phyloP scores from a whole-genome alignment of 2,113 vertebrate species.

The Grantiella picta region DNA sequence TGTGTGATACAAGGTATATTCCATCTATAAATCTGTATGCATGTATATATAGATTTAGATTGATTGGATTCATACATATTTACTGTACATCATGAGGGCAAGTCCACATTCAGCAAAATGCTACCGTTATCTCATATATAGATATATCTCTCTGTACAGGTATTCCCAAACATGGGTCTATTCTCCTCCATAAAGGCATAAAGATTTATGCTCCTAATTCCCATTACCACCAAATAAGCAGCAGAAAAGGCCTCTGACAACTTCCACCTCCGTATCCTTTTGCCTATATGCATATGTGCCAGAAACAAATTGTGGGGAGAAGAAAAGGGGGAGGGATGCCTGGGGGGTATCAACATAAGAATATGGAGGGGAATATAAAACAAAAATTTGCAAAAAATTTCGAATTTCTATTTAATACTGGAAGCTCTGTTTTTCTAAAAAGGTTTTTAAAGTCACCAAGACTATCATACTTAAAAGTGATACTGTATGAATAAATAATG shows the following conservation, averaged over 20 bases:
- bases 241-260: constrained; percentile 72
- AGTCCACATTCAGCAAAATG: constrained; percentile 75
- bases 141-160: constrained; percentile 75
- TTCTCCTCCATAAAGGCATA: constrained; percentile 55
- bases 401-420: constrained; percentile 4
- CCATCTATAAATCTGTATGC: constrained; percentile 7
- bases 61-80: constrained; percentile 64
- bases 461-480: constrained; percentile 36
- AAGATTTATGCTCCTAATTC: constrained; percentile 63
- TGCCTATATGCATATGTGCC: constrained; percentile 61
- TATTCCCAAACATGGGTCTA: constrained; percentile 67
- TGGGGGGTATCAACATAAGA: neutral
- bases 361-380: neutral
- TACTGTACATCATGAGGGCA: constrained; percentile 70
- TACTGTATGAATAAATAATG: constrained; percentile 17
- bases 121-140: constrained; percentile 65
- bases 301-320: constrained; percentile 31
- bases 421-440: constrained; percentile 37
- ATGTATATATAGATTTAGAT: constrained; percentile 66
- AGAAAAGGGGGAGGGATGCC: neutral
- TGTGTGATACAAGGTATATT: constrained; percentile 1
- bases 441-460: constrained; percentile 44
- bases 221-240: constrained; percentile 59
- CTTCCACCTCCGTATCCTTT: constrained; percentile 53
- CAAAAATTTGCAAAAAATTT: neutral